Conservation (phyloP, 1,140 invertebrate species). For the Drosophila paulistorum region DNA sequence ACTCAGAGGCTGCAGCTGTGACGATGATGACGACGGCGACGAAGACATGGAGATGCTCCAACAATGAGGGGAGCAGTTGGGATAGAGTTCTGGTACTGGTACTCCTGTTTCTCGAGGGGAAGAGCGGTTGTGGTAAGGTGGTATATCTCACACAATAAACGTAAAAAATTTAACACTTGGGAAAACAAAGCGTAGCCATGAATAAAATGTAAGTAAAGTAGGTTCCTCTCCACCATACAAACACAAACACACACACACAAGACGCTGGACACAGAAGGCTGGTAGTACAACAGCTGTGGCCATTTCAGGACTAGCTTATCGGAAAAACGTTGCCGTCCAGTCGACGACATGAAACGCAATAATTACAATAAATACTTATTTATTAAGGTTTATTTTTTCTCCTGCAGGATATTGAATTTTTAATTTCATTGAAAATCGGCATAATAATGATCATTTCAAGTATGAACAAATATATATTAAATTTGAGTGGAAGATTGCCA, state of each 20-base stretch:
- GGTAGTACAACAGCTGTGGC: conserved; percentile 58
- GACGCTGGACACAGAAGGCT: conserved; percentile 20
- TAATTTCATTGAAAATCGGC: conserved; percentile 57
- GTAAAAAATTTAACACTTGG: conserved; percentile 73
- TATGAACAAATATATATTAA: conserved; percentile 51
- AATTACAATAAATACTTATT: conserved; percentile 80
- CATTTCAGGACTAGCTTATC: conserved; percentile 42
- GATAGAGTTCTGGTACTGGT: neutral
- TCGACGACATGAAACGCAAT: conserved; percentile 62
- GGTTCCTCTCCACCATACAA: conserved; percentile 25
- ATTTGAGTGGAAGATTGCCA: conserved; percentile 45
- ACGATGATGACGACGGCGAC: conserved; percentile 24
- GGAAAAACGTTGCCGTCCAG: conserved; percentile 29
- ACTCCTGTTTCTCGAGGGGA: too few relatives aligned
- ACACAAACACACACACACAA: neutral
- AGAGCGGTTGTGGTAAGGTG: conserved; percentile 25
- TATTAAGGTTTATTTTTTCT: conserved; percentile 69
- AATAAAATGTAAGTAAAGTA: conserved; percentile 69
- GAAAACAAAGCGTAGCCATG: conserved; percentile 67
- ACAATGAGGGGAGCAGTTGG: neutral
- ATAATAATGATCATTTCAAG: conserved; percentile 13
- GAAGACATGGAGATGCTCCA: neutral
- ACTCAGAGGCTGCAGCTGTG: conserved; percentile 56
- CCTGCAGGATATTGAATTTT: conserved; percentile 78
- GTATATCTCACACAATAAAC: conserved; percentile 76